Evolutionary conservation across 2,888 invertebrate genomes (phyloP).

Genomic region (Chelonus formosanus): DNA sequence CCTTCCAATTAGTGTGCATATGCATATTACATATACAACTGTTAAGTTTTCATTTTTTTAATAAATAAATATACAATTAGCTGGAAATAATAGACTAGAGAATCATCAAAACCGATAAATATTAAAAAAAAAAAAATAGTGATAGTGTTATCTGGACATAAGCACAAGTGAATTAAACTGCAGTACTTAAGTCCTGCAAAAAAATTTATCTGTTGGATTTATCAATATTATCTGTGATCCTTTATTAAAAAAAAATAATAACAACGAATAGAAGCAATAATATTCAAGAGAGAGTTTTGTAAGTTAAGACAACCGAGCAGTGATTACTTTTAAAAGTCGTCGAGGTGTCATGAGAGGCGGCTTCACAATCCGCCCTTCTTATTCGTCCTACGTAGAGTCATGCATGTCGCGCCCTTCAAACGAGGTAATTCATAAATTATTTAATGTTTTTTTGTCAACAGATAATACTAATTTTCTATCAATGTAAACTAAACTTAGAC

Average conservation of each 20-base stretch:
- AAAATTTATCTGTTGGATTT: neutral
- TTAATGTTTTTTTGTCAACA: neutral
- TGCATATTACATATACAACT: neutral
- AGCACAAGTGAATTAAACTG: conserved; percentile 4
- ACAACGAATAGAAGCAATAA: conserved; percentile 19
- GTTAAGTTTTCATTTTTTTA: neutral
- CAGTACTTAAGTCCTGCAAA: conserved; percentile 1
- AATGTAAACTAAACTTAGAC: no score
- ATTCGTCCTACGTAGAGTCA: conserved; percentile 63
- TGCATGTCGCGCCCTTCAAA: conserved; percentile 65
- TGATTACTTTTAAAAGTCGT: conserved; percentile 57
- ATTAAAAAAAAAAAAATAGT: neutral
- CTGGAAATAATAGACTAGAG: no score
- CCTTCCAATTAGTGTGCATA: neutral
- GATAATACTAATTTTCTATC: no score
- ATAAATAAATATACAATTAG: neutral
- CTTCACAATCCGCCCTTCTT: conserved; percentile 64
- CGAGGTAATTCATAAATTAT: conserved; percentile 55
- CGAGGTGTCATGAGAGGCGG: conserved; percentile 65
- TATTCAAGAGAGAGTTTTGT: neutral
- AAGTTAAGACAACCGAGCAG: conserved; percentile 43
- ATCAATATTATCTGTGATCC: neutral
- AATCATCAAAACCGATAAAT: neutral
- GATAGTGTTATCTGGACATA: no score
- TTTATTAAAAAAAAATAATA: neutral